phyloP scores from a whole-genome alignment of 2,797 vertebrate genomes.

The Salmo trutta region DNA sequence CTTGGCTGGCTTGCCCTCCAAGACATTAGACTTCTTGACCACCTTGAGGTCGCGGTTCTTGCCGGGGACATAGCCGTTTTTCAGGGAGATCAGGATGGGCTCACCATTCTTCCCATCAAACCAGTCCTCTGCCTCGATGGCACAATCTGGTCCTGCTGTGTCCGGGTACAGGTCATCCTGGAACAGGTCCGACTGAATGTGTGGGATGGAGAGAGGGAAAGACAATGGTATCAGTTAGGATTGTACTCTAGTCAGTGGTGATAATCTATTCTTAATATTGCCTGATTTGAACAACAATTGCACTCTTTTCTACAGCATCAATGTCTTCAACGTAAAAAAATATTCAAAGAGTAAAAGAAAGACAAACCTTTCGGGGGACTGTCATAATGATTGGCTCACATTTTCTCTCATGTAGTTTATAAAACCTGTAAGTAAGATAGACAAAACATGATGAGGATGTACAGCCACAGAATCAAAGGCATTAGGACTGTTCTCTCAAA shows the following conservation, averaged over 20 bases:
- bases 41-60: slow-evolving; percentile 95
- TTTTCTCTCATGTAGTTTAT: slow-evolving; percentile 90
- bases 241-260: not conserved
- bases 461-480: not conserved
- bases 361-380: slow-evolving; percentile 86
- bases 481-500: not conserved
- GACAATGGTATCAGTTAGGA: not conserved
- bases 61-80: slow-evolving; percentile 92
- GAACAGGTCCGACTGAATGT: slow-evolving; percentile 91
- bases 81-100: slow-evolving; percentile 92
- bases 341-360: not conserved
- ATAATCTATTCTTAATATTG: not conserved
- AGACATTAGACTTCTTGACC: slow-evolving; percentile 87
- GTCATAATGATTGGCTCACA: slow-evolving; percentile 94
- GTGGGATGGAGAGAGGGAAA: not conserved
- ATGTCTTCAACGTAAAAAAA: not conserved
- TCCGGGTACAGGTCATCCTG: slow-evolving; percentile 97
- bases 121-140: slow-evolving; percentile 95
- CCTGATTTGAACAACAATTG: not conserved
- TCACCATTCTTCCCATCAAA: slow-evolving; percentile 92
- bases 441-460: not conserved
- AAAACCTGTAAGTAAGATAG: slow-evolving; percentile 78
- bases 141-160: slow-evolving; percentile 91
- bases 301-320: not conserved
- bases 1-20: slow-evolving; percentile 89